Percentiles rank a stretch among this genome's conserved stretches.
phyloP scores from a whole-genome alignment of 2,797 vertebrate species.

The Cheirogaleus major region DNA sequence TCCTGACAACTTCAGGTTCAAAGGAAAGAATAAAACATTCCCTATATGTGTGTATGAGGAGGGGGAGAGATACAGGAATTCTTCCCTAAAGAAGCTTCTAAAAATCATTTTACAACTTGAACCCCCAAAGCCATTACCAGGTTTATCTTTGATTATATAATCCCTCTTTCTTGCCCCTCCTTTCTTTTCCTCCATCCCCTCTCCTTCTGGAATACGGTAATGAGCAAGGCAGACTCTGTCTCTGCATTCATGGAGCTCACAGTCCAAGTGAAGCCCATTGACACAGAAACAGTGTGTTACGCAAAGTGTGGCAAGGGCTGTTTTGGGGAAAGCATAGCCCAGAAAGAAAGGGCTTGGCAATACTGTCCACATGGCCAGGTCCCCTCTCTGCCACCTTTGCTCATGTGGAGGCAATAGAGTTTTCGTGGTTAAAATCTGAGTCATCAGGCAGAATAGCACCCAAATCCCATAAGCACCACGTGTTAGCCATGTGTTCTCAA shows the following conservation, averaged over 20 bases:
- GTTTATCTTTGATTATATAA: background rate
- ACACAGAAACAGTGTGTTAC: background rate
- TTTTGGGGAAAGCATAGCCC: background rate
- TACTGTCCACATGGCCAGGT: background rate
- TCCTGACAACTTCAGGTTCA: background rate
- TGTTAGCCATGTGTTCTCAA: background rate
- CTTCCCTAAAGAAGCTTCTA: background rate
- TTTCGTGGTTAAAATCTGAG: background rate
- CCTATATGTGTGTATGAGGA: fast-evolving
- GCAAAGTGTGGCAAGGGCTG: background rate
- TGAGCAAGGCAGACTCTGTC: background rate
- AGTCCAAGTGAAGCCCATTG: background rate
- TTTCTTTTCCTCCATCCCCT: background rate
- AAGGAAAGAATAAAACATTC: background rate
- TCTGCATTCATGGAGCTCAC: background rate
- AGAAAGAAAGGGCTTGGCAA: background rate
- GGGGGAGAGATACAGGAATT: background rate
- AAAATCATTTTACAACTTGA: background rate
- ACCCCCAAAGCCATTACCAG: background rate
- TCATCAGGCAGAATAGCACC: background rate
- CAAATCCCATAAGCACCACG: background rate
- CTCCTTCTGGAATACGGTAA: background rate
- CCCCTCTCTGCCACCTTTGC: background rate
- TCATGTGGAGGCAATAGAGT: background rate
- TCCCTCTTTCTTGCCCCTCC: background rate